Percentiles rank a stretch among this genome's conserved stretches.
Evolutionary conservation across 2,888 invertebrate genomes (phyloP).

Genomic region (Thyatira batis): DNA sequence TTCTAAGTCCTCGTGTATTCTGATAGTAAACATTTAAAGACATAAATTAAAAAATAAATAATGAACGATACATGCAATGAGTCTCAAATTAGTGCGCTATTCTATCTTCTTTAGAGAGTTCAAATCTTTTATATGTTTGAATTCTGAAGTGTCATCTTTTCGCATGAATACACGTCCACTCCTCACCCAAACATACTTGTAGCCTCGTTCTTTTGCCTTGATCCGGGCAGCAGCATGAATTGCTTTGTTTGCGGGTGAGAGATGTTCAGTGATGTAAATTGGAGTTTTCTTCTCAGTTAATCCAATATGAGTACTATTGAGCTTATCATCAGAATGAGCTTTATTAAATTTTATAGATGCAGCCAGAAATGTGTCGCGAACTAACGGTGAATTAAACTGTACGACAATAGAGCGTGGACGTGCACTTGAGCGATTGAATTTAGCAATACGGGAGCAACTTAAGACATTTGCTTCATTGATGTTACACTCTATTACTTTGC

Average conservation of each 20-base stretch:
- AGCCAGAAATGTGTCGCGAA: constrained; percentile 9
- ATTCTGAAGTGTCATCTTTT: neutral
- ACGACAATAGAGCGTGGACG: constrained; percentile 13
- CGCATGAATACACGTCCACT: neutral
- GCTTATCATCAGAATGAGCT: constrained; percentile 3
- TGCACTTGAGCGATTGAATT: constrained; percentile 8
- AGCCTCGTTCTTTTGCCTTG: neutral
- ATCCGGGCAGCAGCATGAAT: neutral
- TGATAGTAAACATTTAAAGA: constrained; percentile 13
- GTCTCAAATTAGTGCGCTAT: neutral
- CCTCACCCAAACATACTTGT: neutral
- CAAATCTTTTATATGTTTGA: neutral
- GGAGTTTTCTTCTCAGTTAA: neutral
- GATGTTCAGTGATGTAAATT: neutral
- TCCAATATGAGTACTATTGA: constrained; percentile 7
- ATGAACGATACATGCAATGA: neutral
- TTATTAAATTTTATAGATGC: constrained; percentile 12
- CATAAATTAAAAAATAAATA: neutral
- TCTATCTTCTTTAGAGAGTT: neutral
- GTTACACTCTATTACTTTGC: neutral
- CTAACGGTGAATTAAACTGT: constrained; percentile 1
- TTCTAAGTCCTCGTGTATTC: constrained; percentile 11
- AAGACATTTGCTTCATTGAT: neutral
- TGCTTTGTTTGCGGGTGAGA: constrained; percentile 1
- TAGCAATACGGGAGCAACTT: constrained; percentile 9